A percentile compares a stretch with the other conserved stretches of the same genome.
phyloP scores from a whole-genome alignment of 2,888 invertebrate species.

The Mimachlamys varia region DNA sequence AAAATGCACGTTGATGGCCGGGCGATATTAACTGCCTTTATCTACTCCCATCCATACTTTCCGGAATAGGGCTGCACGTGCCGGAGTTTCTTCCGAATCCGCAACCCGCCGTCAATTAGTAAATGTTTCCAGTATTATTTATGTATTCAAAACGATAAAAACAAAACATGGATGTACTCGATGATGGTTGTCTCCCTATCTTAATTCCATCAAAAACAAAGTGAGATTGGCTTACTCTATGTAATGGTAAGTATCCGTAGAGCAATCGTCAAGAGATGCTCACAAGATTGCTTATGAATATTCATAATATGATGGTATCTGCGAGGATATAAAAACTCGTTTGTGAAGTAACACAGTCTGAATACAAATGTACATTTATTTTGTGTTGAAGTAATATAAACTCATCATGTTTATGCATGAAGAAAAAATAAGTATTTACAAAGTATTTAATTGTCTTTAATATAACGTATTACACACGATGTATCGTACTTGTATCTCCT shows the following conservation, averaged over 20 bases:
- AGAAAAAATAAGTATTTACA: no score
- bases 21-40: background rate
- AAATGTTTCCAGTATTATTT: background rate
- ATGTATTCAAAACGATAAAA: slow-evolving; percentile 23
- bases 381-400: no score
- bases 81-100: background rate
- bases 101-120: background rate
- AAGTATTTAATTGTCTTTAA: no score
- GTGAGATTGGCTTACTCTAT: background rate
- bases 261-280: background rate
- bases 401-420: no score
- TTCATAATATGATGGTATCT: background rate
- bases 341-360: background rate
- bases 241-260: background rate
- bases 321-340: background rate
- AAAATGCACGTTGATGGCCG: background rate
- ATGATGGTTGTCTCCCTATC: background rate
- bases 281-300: slow-evolving; percentile 27
- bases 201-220: slow-evolving; percentile 4
- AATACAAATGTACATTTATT: background rate
- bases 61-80: background rate
- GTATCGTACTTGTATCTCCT: no score
- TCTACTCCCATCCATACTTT: background rate
- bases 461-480: no score
- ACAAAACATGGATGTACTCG: background rate